A percentile compares a stretch with the other conserved stretches of the same genome.
phyloP scores from a whole-genome alignment of 2,113 vertebrate genomes.

The Apaloderma vittatum region DNA sequence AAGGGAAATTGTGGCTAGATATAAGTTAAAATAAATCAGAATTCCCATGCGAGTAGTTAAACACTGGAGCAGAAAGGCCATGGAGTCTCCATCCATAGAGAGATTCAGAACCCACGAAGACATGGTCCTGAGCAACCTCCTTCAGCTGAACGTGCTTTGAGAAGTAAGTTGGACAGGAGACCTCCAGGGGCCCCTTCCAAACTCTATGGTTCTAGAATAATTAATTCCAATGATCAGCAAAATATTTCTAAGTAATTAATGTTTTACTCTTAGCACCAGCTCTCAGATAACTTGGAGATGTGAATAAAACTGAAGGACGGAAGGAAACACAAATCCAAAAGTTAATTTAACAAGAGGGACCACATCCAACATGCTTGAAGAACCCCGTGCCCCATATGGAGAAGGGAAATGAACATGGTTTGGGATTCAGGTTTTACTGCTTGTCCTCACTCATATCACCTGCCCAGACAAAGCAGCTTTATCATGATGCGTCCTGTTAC shows the following conservation, averaged over 20 bases:
- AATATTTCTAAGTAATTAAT: background rate
- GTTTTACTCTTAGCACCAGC: background rate
- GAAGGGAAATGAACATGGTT: background rate
- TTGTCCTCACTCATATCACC: background rate
- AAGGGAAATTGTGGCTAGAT: background rate
- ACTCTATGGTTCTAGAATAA: background rate
- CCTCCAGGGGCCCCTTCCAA: background rate
- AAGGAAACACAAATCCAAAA: background rate
- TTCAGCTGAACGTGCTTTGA: background rate
- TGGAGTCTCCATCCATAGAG: background rate
- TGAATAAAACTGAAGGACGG: background rate
- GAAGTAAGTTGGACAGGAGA: background rate
- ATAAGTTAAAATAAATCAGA: background rate
- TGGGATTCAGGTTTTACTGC: background rate
- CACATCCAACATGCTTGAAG: background rate
- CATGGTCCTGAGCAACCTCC: background rate
- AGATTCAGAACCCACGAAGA: background rate
- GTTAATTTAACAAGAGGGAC: background rate
- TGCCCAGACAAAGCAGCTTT: background rate
- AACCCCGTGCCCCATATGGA: background rate
- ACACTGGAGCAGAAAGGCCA: background rate
- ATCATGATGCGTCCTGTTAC: background rate
- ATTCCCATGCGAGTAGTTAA: background rate
- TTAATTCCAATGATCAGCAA: background rate
- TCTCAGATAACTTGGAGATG: background rate